A percentile compares a stretch with the other conserved stretches of the same genome.
phyloP scores from a whole-genome alignment of 2,888 invertebrate genomes.

The Lypha dubia region DNA sequence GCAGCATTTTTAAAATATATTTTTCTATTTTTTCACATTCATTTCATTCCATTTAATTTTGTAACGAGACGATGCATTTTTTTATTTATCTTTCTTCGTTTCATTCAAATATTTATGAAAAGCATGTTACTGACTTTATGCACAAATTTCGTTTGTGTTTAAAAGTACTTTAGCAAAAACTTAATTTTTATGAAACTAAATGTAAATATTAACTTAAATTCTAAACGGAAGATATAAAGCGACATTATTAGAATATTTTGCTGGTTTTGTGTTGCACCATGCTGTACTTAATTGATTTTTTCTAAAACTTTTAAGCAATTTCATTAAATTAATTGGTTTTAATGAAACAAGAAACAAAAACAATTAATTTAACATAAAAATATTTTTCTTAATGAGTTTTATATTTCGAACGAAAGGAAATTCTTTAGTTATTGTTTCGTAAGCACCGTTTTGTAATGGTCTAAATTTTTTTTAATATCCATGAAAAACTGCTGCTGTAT shows the following conservation, averaged over 20 bases:
- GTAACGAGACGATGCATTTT: constrained; percentile 6
- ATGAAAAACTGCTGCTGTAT: not conserved
- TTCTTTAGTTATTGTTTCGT: not conserved
- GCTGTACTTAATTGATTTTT: not conserved
- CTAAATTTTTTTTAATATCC: not conserved
- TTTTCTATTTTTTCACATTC: not conserved
- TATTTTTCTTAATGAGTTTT: constrained; percentile 19
- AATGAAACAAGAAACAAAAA: not conserved
- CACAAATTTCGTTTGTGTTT: not conserved
- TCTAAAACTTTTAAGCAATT: not conserved
- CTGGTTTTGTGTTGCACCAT: not conserved
- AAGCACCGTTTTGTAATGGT: not conserved
- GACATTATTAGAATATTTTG: constrained; percentile 41
- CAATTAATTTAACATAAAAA: not conserved
- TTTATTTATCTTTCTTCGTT: not conserved
- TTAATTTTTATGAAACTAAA: not conserved
- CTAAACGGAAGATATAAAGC: not conserved
- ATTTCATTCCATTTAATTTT: constrained; percentile 15
- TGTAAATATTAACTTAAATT: not conserved
- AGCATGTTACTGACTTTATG: not conserved
- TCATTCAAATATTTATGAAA: constrained; percentile 1
- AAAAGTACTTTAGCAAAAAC: not conserved
- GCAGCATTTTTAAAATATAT: not conserved
- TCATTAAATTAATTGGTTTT: constrained; percentile 9
- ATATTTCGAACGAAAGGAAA: constrained; percentile 22